A percentile compares a stretch with the other conserved stretches of the same genome.
These are phyloP conservation scores for Papilio protenor DNA, from an alignment of 2,888 invertebrate genomes.

Conservation along the genomic window DNA sequence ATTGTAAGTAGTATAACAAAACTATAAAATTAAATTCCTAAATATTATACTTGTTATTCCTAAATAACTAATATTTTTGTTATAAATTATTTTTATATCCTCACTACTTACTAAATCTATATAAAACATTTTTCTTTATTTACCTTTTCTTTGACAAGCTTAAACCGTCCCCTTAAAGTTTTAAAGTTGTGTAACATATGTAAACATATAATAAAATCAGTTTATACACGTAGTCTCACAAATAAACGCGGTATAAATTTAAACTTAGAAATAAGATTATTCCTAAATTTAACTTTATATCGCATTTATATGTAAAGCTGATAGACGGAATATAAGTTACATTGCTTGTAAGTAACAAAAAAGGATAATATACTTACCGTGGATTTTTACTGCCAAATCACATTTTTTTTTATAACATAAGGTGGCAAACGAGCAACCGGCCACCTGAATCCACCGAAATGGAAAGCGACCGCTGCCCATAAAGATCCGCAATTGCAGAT, in stretches of 20 bases:
- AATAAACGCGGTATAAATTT: too few relatives aligned
- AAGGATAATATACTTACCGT: not conserved
- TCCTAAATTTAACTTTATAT: too few relatives aligned
- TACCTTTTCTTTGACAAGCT: conserved; percentile 66
- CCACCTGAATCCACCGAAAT: too few relatives aligned
- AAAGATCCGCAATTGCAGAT: too few relatives aligned
- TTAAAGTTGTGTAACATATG: conserved; percentile 67
- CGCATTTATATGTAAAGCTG: too few relatives aligned
- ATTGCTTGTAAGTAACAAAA: conserved; percentile 37
- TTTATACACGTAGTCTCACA: not conserved
- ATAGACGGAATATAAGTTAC: conserved; percentile 24
- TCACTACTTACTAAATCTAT: conserved; percentile 30
- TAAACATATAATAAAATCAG: conserved; percentile 49
- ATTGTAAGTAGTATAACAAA: too few relatives aligned
- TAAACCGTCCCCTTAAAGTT: conserved; percentile 77
- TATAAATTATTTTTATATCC: conserved; percentile 17
- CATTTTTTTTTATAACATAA: too few relatives aligned
- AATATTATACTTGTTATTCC: not conserved
- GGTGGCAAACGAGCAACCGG: too few relatives aligned
- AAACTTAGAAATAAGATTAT: too few relatives aligned
- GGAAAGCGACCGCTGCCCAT: too few relatives aligned
- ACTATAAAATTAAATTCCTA: not conserved
- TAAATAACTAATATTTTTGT: not conserved
- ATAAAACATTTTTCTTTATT: not conserved
- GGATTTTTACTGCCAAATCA: not conserved